phyloP scores from a whole-genome alignment of 92 coral and sea anemone species.

The Palythoa heliodiscus region DNA sequence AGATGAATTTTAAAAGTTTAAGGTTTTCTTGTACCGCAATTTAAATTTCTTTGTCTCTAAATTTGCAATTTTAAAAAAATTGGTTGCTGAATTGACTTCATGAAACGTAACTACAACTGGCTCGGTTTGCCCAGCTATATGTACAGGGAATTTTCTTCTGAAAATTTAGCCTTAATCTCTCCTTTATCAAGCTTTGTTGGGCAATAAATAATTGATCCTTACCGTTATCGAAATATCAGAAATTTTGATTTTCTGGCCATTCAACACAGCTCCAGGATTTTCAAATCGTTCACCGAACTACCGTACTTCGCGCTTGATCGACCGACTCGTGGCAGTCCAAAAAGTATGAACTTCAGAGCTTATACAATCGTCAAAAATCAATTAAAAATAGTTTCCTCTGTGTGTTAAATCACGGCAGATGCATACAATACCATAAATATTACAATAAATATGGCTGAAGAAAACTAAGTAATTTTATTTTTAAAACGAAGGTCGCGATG shows the following conservation, averaged over 20 bases:
- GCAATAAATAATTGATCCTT: slow-evolving; percentile 16
- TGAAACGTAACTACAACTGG: background rate
- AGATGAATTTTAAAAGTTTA: slow-evolving; percentile 21
- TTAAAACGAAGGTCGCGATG: too few species aligned
- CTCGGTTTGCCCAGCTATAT: too few species aligned
- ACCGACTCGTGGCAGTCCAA: background rate
- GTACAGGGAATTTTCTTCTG: too few species aligned
- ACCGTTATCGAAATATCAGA: background rate
- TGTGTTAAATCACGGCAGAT: background rate
- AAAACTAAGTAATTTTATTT: too few species aligned
- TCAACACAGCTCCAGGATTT: background rate
- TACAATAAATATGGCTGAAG: background rate
- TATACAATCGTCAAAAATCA: background rate
- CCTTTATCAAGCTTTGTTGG: background rate
- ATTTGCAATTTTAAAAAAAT: background rate
- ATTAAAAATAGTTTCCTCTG: background rate
- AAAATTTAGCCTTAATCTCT: too few species aligned
- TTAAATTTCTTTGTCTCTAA: background rate
- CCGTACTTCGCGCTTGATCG: too few species aligned
- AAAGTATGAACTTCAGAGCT: background rate
- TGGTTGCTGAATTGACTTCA: background rate
- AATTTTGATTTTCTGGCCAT: background rate
- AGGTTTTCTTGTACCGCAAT: background rate
- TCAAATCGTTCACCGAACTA: background rate
- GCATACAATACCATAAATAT: background rate